Conservation (phyloP, 2,888 invertebrate species). For the Pammene aurita region DNA sequence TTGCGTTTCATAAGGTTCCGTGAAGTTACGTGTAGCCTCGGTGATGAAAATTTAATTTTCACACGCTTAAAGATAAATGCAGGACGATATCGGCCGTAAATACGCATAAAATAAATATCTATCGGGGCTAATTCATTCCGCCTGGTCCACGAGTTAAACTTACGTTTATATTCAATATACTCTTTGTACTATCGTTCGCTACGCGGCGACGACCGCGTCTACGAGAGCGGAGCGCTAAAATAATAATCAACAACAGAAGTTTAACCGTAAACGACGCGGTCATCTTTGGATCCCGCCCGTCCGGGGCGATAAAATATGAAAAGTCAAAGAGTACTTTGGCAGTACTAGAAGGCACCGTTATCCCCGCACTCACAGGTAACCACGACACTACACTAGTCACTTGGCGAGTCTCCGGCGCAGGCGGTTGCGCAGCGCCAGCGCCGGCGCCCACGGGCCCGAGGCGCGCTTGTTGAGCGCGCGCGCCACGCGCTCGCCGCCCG, state of each 20-base stretch:
- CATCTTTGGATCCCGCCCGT: conserved; percentile 64
- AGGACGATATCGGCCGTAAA: conserved; percentile 69
- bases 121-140: conserved; percentile 71
- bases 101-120: conserved; percentile 77
- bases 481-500: conserved; percentile 52
- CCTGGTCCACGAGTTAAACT: conserved; percentile 78
- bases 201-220: conserved; percentile 35
- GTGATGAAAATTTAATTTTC: conserved; percentile 70
- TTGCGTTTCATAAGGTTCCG: conserved; percentile 16
- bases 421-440: conserved; percentile 73
- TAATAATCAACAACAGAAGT: conserved; percentile 66
- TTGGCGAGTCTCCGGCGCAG: conserved; percentile 73
- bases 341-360: conserved; percentile 65
- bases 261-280: conserved; percentile 71
- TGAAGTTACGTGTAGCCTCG: conserved; percentile 59
- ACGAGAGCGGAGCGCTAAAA: conserved; percentile 48
- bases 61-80: conserved; percentile 73
- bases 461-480: conserved; percentile 62
- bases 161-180: conserved; percentile 72
- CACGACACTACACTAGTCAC: conserved; percentile 50
- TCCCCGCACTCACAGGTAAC: conserved; percentile 57
- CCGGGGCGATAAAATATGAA: conserved; percentile 51
- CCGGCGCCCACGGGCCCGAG: conserved; percentile 71
- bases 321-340: conserved; percentile 61
- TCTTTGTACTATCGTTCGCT: conserved; percentile 71